phyloP scores from a whole-genome alignment of 2,797 vertebrate species.

The Enteromius mattozi region DNA sequence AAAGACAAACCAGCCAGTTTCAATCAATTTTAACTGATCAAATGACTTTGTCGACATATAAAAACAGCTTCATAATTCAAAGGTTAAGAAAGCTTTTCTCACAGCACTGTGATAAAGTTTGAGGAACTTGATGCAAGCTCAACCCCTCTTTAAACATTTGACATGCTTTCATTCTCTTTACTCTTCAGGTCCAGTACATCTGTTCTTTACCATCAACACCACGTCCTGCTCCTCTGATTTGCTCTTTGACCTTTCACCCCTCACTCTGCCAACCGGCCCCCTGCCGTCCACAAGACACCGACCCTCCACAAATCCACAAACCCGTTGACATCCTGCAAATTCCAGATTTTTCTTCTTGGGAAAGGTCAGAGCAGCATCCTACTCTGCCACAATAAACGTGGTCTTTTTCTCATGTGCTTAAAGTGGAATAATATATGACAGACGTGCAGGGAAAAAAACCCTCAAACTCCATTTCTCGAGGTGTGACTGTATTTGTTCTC shows the following conservation, averaged over 20 bases:
- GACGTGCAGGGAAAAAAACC: neutral
- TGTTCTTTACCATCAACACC: constrained; percentile 71
- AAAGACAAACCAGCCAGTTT: neutral
- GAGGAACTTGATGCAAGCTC: neutral
- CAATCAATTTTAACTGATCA: neutral
- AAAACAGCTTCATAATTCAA: neutral
- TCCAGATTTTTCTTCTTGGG: constrained; percentile 75
- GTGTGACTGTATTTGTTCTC: constrained; percentile 26
- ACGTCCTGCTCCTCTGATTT: constrained; percentile 51
- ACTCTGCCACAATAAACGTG: neutral
- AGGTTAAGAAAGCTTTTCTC: constrained; percentile 16
- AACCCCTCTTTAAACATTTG: neutral
- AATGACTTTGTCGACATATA: neutral
- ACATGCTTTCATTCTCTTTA: constrained; percentile 48
- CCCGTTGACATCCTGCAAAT: constrained; percentile 73
- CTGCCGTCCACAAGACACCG: constrained; percentile 58
- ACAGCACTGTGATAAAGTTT: neutral
- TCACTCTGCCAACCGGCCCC: constrained; percentile 61
- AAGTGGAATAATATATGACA: neutral
- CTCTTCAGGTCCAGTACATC: constrained; percentile 69
- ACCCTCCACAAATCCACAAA: constrained; percentile 68
- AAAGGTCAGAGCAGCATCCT: constrained; percentile 59
- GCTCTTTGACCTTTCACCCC: constrained; percentile 53
- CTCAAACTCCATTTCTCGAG: constrained; percentile 24
- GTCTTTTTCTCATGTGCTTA: neutral